A percentile compares a stretch with the other conserved stretches of the same genome.
These are phyloP conservation scores for Ataeniobius toweri DNA, from an alignment of 2,797 vertebrate species.

Conservation along the genomic window DNA sequence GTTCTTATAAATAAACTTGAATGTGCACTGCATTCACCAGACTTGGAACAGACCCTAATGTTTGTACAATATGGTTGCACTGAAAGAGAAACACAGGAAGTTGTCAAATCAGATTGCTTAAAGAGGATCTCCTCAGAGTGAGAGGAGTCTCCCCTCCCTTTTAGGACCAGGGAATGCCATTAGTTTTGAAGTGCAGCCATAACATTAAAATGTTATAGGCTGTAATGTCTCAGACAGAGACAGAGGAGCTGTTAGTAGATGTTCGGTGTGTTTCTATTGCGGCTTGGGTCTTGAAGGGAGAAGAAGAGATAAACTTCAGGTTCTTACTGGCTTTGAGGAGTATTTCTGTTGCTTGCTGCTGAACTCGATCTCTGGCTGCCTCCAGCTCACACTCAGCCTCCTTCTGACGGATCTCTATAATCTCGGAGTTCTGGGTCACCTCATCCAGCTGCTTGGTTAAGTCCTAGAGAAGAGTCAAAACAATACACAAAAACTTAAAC, in stretches of 20 bases:
- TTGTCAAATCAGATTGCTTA: constrained; percentile 28
- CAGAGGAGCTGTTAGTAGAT: constrained; percentile 21
- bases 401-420: constrained; percentile 93
- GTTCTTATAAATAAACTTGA: too few relatives aligned
- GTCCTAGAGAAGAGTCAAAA: constrained; percentile 77
- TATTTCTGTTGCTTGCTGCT: constrained; percentile 96
- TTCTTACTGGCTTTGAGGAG: constrained; percentile 97
- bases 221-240: constrained; percentile 21
- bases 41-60: constrained; percentile 20
- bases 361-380: constrained; percentile 91
- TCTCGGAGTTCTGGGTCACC: constrained; percentile 92
- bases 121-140: constrained; percentile 29
- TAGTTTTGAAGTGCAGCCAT: constrained; percentile 28
- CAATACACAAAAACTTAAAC: constrained; percentile 11
- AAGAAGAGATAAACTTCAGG: not conserved
- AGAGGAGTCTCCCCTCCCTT: constrained; percentile 17
- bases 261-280: constrained; percentile 21
- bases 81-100: constrained; percentile 14
- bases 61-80: constrained; percentile 17
- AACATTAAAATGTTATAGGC: constrained; percentile 27
- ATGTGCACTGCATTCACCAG: not conserved
- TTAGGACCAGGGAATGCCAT: constrained; percentile 14
- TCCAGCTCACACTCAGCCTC: constrained; percentile 95
- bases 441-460: constrained; percentile 95
- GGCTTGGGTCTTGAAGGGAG: not conserved